phyloP scores from a whole-genome alignment of 1,140 invertebrate species.

The Charaxes varanes region DNA sequence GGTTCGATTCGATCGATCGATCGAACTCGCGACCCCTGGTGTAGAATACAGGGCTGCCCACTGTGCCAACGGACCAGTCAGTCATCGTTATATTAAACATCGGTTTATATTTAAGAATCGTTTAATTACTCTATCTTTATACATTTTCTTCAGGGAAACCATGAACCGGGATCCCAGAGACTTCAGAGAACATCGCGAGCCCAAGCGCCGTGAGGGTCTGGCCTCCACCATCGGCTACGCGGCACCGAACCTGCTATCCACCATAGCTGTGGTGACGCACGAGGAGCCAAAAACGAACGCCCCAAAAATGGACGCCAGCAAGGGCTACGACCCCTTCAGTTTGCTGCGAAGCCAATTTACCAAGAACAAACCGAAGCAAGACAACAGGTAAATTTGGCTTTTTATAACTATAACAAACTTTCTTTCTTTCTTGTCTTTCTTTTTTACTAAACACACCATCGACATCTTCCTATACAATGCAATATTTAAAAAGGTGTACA shows the following conservation, averaged over 20 bases:
- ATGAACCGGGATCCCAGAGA: constrained; percentile 11
- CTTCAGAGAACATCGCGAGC: constrained; percentile 17
- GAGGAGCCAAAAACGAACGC: not conserved
- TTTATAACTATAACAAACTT: too few relatives aligned
- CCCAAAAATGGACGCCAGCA: not conserved
- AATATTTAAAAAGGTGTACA: too few relatives aligned
- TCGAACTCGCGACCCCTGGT: too few relatives aligned
- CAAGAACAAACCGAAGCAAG: constrained; percentile 32
- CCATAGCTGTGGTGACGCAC: constrained; percentile 17
- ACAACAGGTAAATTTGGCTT: constrained; percentile 20
- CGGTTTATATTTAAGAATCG: too few relatives aligned
- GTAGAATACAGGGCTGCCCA: too few relatives aligned
- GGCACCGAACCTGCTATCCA: constrained; percentile 25
- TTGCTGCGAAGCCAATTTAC: constrained; percentile 48
- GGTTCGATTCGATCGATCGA: too few relatives aligned
- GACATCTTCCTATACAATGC: too few relatives aligned
- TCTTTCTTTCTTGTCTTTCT: too few relatives aligned
- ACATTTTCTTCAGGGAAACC: not conserved
- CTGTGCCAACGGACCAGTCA: too few relatives aligned
- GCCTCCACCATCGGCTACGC: constrained; percentile 30
- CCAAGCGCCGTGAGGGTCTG: constrained; percentile 30
- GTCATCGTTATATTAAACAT: too few relatives aligned
- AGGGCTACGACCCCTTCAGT: constrained; percentile 45
- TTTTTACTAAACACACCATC: too few relatives aligned
- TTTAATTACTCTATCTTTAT: too few relatives aligned